These are phyloP conservation scores for Edolisoma coerulescens DNA, from an alignment of 2,113 vertebrate genomes.

Conservation along the genomic window DNA sequence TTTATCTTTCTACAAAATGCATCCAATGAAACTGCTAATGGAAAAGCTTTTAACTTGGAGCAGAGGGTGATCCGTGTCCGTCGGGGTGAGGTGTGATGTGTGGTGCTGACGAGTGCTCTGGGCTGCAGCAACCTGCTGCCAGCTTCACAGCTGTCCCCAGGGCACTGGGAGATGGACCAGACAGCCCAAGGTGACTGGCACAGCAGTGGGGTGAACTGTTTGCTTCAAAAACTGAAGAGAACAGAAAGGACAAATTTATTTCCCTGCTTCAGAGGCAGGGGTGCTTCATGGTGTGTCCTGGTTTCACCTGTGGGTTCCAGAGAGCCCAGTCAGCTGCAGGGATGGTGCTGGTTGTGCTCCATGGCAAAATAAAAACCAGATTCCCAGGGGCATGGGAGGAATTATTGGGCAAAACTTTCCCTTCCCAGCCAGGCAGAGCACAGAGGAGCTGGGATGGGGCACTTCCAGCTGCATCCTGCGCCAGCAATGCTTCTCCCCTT, in stretches of 20 bases:
- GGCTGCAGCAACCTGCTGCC: background rate
- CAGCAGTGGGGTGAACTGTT: background rate
- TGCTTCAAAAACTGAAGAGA: background rate
- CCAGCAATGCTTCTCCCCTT: background rate
- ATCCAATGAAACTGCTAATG: constrained; percentile 35
- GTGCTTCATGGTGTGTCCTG: rapidly evolving
- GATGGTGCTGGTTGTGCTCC: background rate
- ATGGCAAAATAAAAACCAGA: background rate
- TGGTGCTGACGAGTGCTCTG: background rate
- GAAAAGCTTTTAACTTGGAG: constrained; percentile 74
- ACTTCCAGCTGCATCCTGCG: background rate
- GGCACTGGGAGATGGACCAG: background rate
- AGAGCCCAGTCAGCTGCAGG: background rate
- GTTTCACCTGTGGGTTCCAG: background rate
- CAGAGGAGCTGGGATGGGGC: background rate
- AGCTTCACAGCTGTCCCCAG: background rate
- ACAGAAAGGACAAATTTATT: background rate
- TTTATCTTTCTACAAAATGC: constrained; percentile 35
- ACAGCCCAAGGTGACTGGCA: background rate
- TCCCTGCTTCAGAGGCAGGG: background rate
- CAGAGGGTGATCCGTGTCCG: background rate
- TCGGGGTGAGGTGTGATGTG: background rate
- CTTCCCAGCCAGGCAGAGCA: background rate
- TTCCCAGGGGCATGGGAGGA: background rate
- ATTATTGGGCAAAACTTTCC: rapidly evolving